Conservation (phyloP, 2,797 vertebrate species). For the Perdix hodgsoniae region DNA sequence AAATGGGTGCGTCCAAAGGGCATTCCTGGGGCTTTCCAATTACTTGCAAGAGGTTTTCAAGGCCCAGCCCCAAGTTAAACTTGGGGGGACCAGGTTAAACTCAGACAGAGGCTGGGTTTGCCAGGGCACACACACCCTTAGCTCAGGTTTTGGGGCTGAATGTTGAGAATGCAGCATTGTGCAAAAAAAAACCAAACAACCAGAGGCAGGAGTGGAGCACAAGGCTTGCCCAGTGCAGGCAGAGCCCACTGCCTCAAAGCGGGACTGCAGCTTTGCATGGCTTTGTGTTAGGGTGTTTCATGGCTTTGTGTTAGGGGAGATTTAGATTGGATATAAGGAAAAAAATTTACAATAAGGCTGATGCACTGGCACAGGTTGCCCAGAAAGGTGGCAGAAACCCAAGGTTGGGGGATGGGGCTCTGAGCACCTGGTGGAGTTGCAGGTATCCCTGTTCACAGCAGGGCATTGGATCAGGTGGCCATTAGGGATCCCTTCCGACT, state of each 20-base stretch:
- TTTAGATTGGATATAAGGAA: too few species aligned
- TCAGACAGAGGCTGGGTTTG: not conserved
- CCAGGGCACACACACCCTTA: not conserved
- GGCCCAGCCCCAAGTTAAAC: not conserved
- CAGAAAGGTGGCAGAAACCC: too few species aligned
- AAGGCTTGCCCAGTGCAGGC: rapidly evolving
- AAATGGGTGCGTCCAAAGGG: slow-evolving; percentile 88
- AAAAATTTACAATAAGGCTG: too few species aligned
- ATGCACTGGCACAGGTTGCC: too few species aligned
- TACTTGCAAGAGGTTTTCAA: not conserved
- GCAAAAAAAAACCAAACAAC: too few species aligned
- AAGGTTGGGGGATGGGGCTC: too few species aligned
- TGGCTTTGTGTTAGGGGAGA: too few species aligned
- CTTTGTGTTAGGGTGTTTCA: not conserved
- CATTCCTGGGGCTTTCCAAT: not conserved
- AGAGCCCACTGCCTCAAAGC: not conserved
- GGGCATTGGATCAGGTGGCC: too few species aligned
- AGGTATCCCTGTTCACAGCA: too few species aligned
- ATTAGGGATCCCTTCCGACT: too few species aligned
- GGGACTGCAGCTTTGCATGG: rapidly evolving
- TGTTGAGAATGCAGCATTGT: not conserved
- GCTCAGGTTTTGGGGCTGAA: not conserved
- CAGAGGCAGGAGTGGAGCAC: not conserved
- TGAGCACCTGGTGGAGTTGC: too few species aligned
- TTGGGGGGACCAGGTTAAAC: too few species aligned